Evolutionary conservation across 1,140 invertebrate species (phyloP), one percentile per base, ranked within the genome.

Genomic region (Drosophila bipectinata): DNA sequence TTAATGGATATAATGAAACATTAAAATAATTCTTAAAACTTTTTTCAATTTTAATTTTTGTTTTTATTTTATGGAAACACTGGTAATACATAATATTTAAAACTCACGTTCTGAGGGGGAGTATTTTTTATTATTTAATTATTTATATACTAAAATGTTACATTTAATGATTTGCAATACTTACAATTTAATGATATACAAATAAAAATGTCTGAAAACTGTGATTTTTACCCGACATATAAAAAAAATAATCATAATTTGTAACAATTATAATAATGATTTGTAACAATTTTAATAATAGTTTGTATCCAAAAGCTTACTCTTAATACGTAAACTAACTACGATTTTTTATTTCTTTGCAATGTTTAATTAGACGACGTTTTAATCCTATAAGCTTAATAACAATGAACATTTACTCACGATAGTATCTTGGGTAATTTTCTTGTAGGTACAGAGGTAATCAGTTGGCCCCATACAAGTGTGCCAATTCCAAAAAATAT

Each of bases 391-490:
- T 21, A 63, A 56, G 44, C 30, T 15, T 52, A 61, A 60, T 53
- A 75, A 44, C 63, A 55, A 44, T 32, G 60, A 47, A 79, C 54
- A 76, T 85, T 75, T 87, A 96, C 96, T 96, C 94, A 97, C 96
- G 96, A 96, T 92, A 97, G 94, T 81, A 97, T 97, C 93, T 98
- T 98, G 85, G 98, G 98, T 92, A 99, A 95, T 93, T 96, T 97
- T 92, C 97, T 94, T 45, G 98, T 99, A 91, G 99, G 99, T 92
- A 99, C 95, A 82, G 96, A 97, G 84, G 98, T 99, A 83, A 99
- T 96, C 78, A 99, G 92, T 94, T 99, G 99, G 78, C 98, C 98
- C 99, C 99, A 99, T 48, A 99, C 93, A 52, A 99, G 94, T 39
- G 97, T 97, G 79, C 98, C 98, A 77, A 98, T 93, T 57, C 99